Base-by-base conservation (phyloP, 2,888 invertebrate genomes). In the Epinotia ramella region DNA sequence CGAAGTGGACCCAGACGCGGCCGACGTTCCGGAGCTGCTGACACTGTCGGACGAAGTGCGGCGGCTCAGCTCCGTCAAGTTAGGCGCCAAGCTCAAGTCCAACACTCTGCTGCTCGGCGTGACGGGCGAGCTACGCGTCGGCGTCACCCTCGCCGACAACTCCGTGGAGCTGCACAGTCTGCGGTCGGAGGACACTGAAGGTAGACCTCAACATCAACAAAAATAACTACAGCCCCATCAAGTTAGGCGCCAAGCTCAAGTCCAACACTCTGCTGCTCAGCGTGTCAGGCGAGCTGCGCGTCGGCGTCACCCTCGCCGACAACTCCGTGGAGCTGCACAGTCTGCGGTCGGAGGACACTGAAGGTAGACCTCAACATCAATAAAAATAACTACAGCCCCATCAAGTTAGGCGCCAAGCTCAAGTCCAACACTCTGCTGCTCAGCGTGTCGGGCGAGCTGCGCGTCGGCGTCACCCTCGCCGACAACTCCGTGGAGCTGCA, bases 401-500 rank as follows among this genome's bases (percentile, higher is more conserved):
- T 33, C 33, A 33, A 33, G 33, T 6, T n/a, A n/a, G 33, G 33
- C 4, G 33, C 33, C 33, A 33, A 33, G 33, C 33, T 33, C 56
- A 98, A 97, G 88, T 96, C 96, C 0, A 90, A 96, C 0, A 95
- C 97, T 81, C 86, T 97, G 3, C 89, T 97, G 46, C 87, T 97
- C 74, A 97, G 98, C 2, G 96, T 95, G 72, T 96, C 96, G 7
- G 96, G 96, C 2, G 97, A 97, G 86, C 86, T 97, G 5, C 95
- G 97, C 80, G 91, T 97, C 6, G 95, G 96, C 1, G 94, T 95
- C 3, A 95, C 96, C 28, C 88, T 97, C 49, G 95, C 95, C 11
- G 97, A 97, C 84, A 99, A 99, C 85, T 95, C 95, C 0, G 91
- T 98, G 9, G 96, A 97, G 79, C 87, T 98, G 73, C 96, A 97